Base-by-base conservation (phyloP, 2,888 invertebrate genomes). In the Camptogramma bilineatum region DNA sequence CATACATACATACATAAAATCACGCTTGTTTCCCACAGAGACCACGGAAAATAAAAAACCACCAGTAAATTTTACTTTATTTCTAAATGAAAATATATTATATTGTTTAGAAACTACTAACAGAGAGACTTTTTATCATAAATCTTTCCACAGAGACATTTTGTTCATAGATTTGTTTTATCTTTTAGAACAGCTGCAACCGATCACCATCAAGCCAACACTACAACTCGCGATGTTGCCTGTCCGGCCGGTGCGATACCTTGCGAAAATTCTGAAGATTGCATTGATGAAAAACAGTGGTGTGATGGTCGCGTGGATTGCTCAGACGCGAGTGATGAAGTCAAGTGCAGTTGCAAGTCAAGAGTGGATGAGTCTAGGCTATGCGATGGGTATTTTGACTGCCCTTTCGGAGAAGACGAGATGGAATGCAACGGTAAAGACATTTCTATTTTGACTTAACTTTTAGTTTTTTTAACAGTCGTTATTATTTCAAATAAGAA, bases 351-450 rank as follows among this genome's bases (percentile, higher is more conserved):
- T 0, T 98, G 98, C 79, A 95, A 94, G 63, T 91, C 95, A n/a
- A 94, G 97, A 62, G 93, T 97, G 10, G 94, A 94, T 16, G 88
- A 90, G 51, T 88, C 94, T 2, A 94, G 96, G 70, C 82, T 95
- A 0, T 98, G 98, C 78, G 98, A 98, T 83, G 97, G 96, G 16
- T 97, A 96, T 77, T 94, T 95, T 52, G 97, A 97, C 79, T 97
- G 97, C 82, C 97, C 97, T 0, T 94, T 94, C 73, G 96, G 95
- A 18, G 97, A 96, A 88, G 97, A 97, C 77, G 97, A 97, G 89
- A 87, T 95, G 75, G 96, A 95, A 18, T 97, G 97, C 81, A 95
- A 95, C 79, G 96, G 97, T 96, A 89, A 88, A 4, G 24, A 8
- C 1, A 34, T 10, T 10, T 34, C 3, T 34, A n/a, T n/a, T n/a